phyloP scores from a whole-genome alignment of 2,888 invertebrate genomes.

The Drosophila colorata region DNA sequence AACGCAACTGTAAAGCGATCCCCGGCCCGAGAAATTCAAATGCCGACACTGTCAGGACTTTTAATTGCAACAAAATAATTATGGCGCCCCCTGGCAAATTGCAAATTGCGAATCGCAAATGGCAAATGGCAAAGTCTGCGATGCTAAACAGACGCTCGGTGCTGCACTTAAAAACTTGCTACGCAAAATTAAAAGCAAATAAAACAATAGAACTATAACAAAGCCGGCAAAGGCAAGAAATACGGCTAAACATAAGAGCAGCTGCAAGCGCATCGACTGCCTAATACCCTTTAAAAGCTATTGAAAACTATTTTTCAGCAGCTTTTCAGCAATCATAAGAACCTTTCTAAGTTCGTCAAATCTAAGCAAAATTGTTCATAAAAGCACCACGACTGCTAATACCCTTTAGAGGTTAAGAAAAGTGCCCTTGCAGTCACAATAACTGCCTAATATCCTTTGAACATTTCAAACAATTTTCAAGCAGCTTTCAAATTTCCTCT shows the following conservation, averaged over 20 bases:
- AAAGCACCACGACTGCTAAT: neutral
- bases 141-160: constrained; percentile 60
- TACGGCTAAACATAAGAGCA: constrained; percentile 15
- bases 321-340: no score
- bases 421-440: no score
- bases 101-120: constrained; percentile 26
- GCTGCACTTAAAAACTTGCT: constrained; percentile 70
- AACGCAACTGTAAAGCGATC: constrained; percentile 30
- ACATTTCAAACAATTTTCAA: neutral
- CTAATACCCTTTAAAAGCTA: constrained; percentile 13
- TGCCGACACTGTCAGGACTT: constrained; percentile 69
- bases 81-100: constrained; percentile 69
- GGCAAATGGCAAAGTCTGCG: constrained; percentile 44
- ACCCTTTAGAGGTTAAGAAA: neutral
- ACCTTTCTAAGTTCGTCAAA: neutral
- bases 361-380: neutral
- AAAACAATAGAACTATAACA: constrained; percentile 68
- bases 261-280: neutral
- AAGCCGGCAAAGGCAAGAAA: constrained; percentile 36
- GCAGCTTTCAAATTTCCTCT: neutral
- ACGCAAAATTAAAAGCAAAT: constrained; percentile 74
- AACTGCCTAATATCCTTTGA: no score
- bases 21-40: constrained; percentile 30
- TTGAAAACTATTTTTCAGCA: no score
- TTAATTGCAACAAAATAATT: constrained; percentile 79